Evolutionary conservation across 1,140 invertebrate species (phyloP).

Genomic region (Lucilia sericata): DNA sequence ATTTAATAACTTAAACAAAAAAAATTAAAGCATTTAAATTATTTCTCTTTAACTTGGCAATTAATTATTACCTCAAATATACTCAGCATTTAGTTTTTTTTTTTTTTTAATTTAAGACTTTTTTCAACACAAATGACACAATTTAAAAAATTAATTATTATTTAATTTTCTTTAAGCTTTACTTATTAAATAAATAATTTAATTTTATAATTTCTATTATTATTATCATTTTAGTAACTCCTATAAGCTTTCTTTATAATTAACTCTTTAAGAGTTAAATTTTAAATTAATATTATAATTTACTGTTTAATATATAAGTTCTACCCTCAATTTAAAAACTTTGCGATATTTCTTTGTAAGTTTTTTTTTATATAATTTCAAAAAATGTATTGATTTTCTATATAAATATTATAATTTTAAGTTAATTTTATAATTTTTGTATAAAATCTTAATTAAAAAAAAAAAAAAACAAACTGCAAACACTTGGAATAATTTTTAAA

Average conservation of each 20-base stretch:
- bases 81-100: slow-evolving; percentile 35
- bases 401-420: not conserved
- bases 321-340: slow-evolving; percentile 19
- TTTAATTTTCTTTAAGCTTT: slow-evolving; percentile 12
- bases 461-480: too few species aligned
- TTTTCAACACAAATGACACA: not conserved
- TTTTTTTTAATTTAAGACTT: not conserved
- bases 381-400: not conserved
- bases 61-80: slow-evolving; percentile 30
- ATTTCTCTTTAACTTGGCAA: not conserved
- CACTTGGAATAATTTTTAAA: slow-evolving; percentile 21
- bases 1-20: slow-evolving; percentile 28
- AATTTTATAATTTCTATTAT: not conserved
- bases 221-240: not conserved
- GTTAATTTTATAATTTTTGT: slow-evolving; percentile 27
- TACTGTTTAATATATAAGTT: slow-evolving; percentile 3
- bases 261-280: slow-evolving; percentile 32
- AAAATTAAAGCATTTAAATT: too few species aligned
- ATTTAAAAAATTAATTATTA: not conserved
- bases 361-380: slow-evolving; percentile 5
- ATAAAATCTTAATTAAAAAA: slow-evolving; percentile 7
- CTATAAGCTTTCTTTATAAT: not conserved
- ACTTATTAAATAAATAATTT: slow-evolving; percentile 31
- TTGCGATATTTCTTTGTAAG: slow-evolving; percentile 31
- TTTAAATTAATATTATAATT: slow-evolving; percentile 19